Conservation (phyloP, 2,888 invertebrate genomes). For the Hartigia nigra region DNA sequence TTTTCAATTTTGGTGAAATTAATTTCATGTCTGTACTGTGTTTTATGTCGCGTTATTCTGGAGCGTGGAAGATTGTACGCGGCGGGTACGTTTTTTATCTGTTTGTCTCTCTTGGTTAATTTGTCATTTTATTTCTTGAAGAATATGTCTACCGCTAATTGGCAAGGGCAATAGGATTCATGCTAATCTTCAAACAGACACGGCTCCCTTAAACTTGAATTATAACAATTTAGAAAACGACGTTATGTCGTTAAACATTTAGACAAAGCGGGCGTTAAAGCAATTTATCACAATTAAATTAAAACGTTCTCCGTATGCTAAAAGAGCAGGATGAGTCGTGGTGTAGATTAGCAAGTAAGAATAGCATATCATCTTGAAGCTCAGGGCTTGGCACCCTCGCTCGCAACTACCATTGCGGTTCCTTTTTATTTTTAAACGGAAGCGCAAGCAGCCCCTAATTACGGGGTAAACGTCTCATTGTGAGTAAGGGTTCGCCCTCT, state of each 20-base stretch:
- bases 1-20: neutral
- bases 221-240: neutral
- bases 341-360: slow-evolving; percentile 14
- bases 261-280: neutral
- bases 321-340: slow-evolving; percentile 1
- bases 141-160: neutral
- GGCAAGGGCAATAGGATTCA: neutral
- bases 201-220: neutral
- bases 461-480: slow-evolving; percentile 19
- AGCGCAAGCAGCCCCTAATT: slow-evolving; percentile 24
- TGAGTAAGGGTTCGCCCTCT: neutral
- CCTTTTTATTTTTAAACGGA: slow-evolving; percentile 16
- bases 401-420: neutral
- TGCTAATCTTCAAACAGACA: neutral
- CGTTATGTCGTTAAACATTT: neutral
- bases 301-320: slow-evolving; percentile 3
- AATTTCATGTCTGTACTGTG: neutral
- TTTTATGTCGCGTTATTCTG: neutral
- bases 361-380: slow-evolving; percentile 20
- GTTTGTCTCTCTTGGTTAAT: neutral
- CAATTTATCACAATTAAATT: slow-evolving; percentile 5
- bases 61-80: too few species aligned
- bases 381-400: slow-evolving; percentile 1
- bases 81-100: too few species aligned
- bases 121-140: neutral